Percentiles rank a stretch among this genome's conserved stretches.
Evolutionary conservation across 1,140 invertebrate genomes (phyloP).

Genomic region (Ladona fulva): DNA sequence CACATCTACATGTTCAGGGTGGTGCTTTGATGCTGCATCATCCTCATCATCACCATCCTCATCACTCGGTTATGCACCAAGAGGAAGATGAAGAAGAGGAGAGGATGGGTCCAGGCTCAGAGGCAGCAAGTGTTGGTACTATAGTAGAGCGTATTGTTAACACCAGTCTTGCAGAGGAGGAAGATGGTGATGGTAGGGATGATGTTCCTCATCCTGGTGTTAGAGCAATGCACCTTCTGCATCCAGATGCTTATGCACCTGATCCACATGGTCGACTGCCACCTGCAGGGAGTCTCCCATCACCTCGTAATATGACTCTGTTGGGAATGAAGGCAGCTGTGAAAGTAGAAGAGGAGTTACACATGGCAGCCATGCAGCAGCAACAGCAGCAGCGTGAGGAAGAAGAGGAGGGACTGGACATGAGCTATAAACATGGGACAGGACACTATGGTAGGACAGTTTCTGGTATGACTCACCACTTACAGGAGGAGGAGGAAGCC

Average conservation of each 20-base stretch:
- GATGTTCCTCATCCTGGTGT: neutral
- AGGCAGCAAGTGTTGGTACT: neutral
- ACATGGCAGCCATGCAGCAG: constrained; percentile 15
- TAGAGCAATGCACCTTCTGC: neutral
- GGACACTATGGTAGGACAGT: neutral
- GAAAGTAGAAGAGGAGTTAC: constrained; percentile 12
- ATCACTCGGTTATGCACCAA: neutral
- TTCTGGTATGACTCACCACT: neutral
- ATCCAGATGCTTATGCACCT: neutral
- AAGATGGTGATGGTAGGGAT: neutral
- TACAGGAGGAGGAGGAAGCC: neutral
- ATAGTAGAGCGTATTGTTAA: neutral
- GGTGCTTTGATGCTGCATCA: neutral
- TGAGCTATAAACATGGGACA: constrained; percentile 26
- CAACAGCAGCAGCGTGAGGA: neutral
- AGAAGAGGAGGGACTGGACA: constrained; percentile 23
- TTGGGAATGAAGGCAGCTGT: neutral
- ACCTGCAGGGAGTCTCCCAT: neutral
- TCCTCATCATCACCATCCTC: constrained; percentile 16
- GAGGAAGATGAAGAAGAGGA: neutral
- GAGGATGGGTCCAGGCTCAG: neutral
- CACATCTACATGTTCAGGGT: constrained; percentile 17
- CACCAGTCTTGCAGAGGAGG: neutral
- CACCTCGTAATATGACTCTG: neutral
- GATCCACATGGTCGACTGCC: neutral